Evolutionary conservation across 1,140 invertebrate genomes (phyloP).

Genomic region (Drosophila sturtevanti): DNA sequence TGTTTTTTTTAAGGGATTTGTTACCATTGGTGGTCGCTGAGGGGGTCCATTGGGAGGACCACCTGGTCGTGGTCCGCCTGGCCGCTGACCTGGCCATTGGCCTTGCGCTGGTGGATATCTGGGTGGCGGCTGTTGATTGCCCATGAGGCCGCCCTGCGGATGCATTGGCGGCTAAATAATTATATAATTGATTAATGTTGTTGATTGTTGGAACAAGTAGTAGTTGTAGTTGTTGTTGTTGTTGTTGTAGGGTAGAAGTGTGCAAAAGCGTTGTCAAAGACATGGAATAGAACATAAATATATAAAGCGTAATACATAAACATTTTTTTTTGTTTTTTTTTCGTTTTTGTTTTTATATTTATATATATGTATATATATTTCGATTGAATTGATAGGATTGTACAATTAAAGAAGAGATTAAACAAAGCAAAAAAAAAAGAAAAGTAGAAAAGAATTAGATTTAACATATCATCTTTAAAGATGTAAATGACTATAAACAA

Average conservation of each 20-base stretch:
- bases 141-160: constrained; percentile 77
- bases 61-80: constrained; percentile 88
- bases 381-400: neutral
- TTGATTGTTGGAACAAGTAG: too few relatives aligned
- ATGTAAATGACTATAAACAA: neutral
- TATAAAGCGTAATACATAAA: constrained; percentile 78
- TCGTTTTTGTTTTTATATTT: neutral
- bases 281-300: constrained; percentile 80
- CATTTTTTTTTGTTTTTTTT: constrained; percentile 41
- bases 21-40: constrained; percentile 88
- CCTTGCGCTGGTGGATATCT: constrained; percentile 80
- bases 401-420: neutral
- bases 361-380: constrained; percentile 11
- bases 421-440: neutral
- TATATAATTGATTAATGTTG: constrained; percentile 59
- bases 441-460: neutral
- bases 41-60: constrained; percentile 85
- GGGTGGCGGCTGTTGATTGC: constrained; percentile 84
- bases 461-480: neutral
- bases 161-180: constrained; percentile 80
- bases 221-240: constrained; percentile 48
- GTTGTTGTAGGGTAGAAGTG: constrained; percentile 70
- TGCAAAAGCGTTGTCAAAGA: constrained; percentile 77
- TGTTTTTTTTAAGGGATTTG: constrained; percentile 49
- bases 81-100: constrained; percentile 84